Evolutionary conservation across 1,140 invertebrate species (phyloP).

Genomic region (Plutomurus gul): DNA sequence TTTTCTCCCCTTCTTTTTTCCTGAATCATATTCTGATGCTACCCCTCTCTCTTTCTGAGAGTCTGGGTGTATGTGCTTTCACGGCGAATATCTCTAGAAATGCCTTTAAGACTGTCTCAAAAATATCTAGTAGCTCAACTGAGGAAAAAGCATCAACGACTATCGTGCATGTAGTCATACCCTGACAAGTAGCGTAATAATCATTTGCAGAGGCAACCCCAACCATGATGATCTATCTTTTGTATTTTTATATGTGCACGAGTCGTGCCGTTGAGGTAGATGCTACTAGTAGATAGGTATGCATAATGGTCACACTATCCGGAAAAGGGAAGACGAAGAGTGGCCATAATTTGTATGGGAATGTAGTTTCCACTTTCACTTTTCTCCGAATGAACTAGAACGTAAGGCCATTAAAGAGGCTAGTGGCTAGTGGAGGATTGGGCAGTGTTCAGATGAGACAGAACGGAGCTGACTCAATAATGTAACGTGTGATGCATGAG

Average conservation of each 20-base stretch:
- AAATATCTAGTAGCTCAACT: background rate
- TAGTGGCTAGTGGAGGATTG: constrained; percentile 3
- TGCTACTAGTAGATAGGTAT: background rate
- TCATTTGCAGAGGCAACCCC: background rate
- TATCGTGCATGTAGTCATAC: background rate
- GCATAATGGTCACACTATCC: background rate
- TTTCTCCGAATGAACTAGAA: background rate
- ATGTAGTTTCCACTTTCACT: constrained; percentile 26
- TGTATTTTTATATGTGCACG: background rate
- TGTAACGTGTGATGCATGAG: constrained; percentile 3
- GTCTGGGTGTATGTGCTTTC: too few relatives aligned
- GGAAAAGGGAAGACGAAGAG: background rate
- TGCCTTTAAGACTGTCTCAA: background rate
- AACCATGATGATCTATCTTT: background rate
- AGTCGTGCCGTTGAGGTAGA: background rate
- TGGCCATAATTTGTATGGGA: constrained; percentile 24
- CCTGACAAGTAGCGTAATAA: background rate
- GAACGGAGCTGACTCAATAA: background rate
- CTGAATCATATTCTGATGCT: too few relatives aligned
- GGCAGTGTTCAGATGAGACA: background rate
- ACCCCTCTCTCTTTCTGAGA: too few relatives aligned
- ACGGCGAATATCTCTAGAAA: background rate
- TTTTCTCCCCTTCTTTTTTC: background rate
- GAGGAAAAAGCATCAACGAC: background rate
- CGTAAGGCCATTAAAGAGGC: background rate